Evolutionary conservation across 2,113 vertebrate genomes (phyloP), one percentile per base, ranked within the genome.

Genomic region (Dasyornis broadbenti): DNA sequence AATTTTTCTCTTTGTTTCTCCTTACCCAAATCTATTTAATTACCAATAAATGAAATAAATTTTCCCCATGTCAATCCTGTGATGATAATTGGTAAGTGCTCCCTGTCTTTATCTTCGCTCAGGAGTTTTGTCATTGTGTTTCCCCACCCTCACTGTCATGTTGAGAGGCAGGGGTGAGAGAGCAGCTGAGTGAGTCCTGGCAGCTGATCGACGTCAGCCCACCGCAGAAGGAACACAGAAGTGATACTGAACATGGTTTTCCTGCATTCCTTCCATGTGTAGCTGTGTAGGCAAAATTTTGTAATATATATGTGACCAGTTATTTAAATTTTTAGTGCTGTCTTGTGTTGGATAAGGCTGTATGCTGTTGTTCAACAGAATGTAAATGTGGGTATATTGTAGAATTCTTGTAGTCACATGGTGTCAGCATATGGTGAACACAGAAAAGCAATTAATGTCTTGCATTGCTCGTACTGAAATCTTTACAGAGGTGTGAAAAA

Each of bases 81-180:
- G 21, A 17, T 66, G 3, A 6, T 80, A 83, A 57, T 3, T 49
- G 28, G 1, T 50, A 63, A 59, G 8, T 40, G 52, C 11, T 76
- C 8, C 20, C 17, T 53, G 11, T 56, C 54, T 33, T 83, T 52
- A 30, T 24, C 28, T 63, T 5, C 1, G 27, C 33, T 49, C 5
- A 10, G 7, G 17, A 90, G n/a, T 24, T 82, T 66, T 52, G 11
- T 70, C 31, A 28, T 50, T 1, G 2, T 69, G 56, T 7, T 73
- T 47, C 4, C 7, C 9, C 4, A 61, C 5, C 6, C 7, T 9
- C 6, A 2, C 22, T 66, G 15, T 52, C 20, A 7, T 3, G 5
- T 26, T 79, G 64, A 75, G 10, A 28, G 47, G 16, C 9, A 17
- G 16, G 21, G 30, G 3, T 13, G 37, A 57, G 16, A 71, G 35